These are phyloP conservation scores for Aproaerema taeniolella DNA, from an alignment of 2,888 invertebrate genomes.

Conservation along the genomic window DNA sequence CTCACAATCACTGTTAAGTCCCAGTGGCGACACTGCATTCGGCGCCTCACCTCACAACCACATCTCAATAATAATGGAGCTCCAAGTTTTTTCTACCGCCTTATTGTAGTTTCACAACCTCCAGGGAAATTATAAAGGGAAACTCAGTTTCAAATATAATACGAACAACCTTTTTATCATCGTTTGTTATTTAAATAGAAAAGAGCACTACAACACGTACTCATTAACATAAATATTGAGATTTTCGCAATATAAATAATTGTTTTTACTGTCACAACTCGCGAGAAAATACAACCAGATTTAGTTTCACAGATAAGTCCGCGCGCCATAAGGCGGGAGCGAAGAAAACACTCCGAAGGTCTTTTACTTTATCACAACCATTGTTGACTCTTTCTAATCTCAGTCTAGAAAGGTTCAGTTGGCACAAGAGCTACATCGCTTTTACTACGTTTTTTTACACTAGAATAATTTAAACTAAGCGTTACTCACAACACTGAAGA, in stretches of 20 bases:
- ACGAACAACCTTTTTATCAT: slow-evolving; percentile 44
- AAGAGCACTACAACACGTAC: slow-evolving; percentile 38
- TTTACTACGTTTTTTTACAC: slow-evolving; percentile 26
- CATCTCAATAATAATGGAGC: slow-evolving; percentile 47
- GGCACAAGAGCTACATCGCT: slow-evolving; percentile 41
- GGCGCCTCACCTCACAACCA: slow-evolving; percentile 36
- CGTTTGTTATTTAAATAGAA: slow-evolving; percentile 41
- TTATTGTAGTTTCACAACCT: slow-evolving; percentile 68
- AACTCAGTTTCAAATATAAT: slow-evolving; percentile 39
- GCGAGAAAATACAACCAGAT: slow-evolving; percentile 60
- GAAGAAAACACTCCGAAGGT: slow-evolving; percentile 31
- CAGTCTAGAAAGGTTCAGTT: slow-evolving; percentile 34
- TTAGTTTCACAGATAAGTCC: slow-evolving; percentile 40
- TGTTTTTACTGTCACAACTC: slow-evolving; percentile 59
- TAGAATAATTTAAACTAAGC: slow-evolving; percentile 45
- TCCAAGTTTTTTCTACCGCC: slow-evolving; percentile 49
- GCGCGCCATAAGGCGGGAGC: slow-evolving; percentile 28
- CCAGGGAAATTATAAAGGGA: slow-evolving; percentile 56
- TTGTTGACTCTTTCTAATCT: slow-evolving; percentile 32
- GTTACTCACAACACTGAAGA: slow-evolving; percentile 74
- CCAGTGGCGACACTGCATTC: slow-evolving; percentile 6
- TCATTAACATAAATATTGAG: slow-evolving; percentile 43
- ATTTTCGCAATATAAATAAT: slow-evolving; percentile 44
- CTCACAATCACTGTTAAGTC: slow-evolving; percentile 35
- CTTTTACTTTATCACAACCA: slow-evolving; percentile 64